These are phyloP conservation scores for Drosophila repletoides DNA, from an alignment of 1,140 invertebrate species.

Conservation along the genomic window DNA sequence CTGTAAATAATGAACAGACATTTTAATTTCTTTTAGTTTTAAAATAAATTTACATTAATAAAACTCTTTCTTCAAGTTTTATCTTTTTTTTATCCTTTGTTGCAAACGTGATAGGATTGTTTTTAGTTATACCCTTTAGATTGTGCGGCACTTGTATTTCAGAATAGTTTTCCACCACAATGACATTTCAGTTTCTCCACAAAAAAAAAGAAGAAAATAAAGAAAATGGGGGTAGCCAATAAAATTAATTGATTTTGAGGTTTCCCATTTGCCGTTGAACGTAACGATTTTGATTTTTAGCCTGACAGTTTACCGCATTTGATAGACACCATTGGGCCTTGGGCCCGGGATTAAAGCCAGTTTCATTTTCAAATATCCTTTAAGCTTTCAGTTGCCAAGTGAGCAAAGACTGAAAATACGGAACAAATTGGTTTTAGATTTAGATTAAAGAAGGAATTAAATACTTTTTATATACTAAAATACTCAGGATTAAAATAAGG, in stretches of 20 bases:
- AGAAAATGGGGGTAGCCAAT: slow-evolving; percentile 45
- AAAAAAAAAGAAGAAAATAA: slow-evolving; percentile 7
- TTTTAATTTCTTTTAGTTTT: neutral
- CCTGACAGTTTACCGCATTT: slow-evolving; percentile 60
- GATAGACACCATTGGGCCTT: slow-evolving; percentile 45
- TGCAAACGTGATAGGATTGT: neutral
- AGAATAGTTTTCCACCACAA: slow-evolving; percentile 66
- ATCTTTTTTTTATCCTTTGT: neutral
- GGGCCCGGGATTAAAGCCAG: slow-evolving; percentile 18
- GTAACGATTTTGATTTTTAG: slow-evolving; percentile 55
- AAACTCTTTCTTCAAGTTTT: neutral
- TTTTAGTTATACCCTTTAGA: neutral
- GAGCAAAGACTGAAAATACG: too few species aligned
- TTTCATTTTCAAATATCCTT: slow-evolving; percentile 12
- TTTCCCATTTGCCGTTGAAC: slow-evolving; percentile 44
- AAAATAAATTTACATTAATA: neutral
- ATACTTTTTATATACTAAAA: too few species aligned
- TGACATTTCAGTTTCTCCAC: slow-evolving; percentile 61
- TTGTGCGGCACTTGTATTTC: neutral
- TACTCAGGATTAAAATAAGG: too few species aligned
- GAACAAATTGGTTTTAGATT: too few species aligned
- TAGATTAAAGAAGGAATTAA: too few species aligned
- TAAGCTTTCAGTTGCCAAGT: too few species aligned
- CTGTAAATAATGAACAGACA: neutral
- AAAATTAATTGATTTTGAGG: slow-evolving; percentile 78